Base-by-base conservation (phyloP, 2,797 vertebrate species). In the Enteromius mattozi region DNA sequence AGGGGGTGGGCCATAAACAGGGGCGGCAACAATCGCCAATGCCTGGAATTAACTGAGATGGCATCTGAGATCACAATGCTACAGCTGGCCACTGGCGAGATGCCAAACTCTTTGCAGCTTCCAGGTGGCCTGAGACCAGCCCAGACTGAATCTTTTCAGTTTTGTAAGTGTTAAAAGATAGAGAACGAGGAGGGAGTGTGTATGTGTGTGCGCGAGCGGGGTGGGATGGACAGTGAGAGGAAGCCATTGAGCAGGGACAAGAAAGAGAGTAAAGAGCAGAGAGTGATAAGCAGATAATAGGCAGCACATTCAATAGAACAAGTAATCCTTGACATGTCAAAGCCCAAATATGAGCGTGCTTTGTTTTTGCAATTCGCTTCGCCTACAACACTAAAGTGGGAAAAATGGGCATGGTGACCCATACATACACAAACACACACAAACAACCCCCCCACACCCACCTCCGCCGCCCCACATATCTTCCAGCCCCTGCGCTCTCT, bases 181-280 rank as follows among this genome's bases (percentile, higher is more conserved):
- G 94, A 93, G 93, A 91, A 45, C 80, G 87, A 90, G 86, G 88
- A 88, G 82, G 84, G 84, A 77, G 83, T 92, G 94, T 95, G 95
- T 95, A 94, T 89, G 94, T 95, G 96, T 94, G 94, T 92, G 94
- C 95, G 95, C 95, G 94, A 93, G 90, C 16, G 66, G 76, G 69
- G 78, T 59, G 45, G 83, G 80, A 81, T 89, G 74, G 94, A 93
- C 93, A 91, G 95, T 93, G 95, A 96, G 95, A 96, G 95, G 96
- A 95, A 95, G 94, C 95, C 93, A 95, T 93, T 94, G 95, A 97
- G 94, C 88, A 91, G 93, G 92, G 92, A 95, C 95, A 96, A 96
- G 95, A 93, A 96, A 95, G 96, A 96, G 97, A 97, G 97, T 97
- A 97, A 96, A 96, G 89, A 96, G 95, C 93, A 94, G 94, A 95